Conservation (phyloP, 2,113 vertebrate species). For the Dascyllus trimaculatus region DNA sequence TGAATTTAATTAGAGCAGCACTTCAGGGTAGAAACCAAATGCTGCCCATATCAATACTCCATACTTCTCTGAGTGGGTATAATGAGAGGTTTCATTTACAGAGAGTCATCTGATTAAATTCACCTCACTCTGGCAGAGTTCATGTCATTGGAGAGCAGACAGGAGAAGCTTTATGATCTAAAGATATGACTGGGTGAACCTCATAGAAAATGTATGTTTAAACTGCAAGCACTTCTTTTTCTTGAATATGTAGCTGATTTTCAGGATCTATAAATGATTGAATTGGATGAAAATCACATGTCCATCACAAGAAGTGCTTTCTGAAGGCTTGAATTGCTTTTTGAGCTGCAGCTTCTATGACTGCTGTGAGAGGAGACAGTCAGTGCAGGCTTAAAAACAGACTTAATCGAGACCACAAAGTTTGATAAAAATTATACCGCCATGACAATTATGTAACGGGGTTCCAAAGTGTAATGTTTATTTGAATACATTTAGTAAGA, state of each 20-base stretch:
- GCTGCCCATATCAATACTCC: conserved; percentile 43
- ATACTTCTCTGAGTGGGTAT: conserved; percentile 50
- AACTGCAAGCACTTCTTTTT: not conserved
- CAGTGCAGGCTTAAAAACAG: too few relatives aligned
- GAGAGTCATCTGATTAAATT: conserved; percentile 49
- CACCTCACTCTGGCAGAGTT: conserved; percentile 26
- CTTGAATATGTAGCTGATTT: not conserved
- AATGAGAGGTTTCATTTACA: conserved; percentile 70
- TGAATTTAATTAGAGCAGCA: conserved; percentile 66
- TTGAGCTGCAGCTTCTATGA: not conserved
- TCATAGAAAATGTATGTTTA: not conserved
- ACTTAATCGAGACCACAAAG: too few relatives aligned
- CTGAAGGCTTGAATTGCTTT: too few relatives aligned
- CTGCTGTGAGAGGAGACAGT: not conserved
- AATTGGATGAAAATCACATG: not conserved
- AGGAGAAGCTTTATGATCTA: conserved; percentile 18
- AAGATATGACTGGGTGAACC: conserved; percentile 1
- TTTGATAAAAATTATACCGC: too few relatives aligned
- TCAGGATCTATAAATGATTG: not conserved
- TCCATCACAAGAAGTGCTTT: too few relatives aligned
- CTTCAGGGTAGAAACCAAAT: conserved; percentile 40
- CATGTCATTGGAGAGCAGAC: conserved; percentile 4
- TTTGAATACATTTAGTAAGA: too few relatives aligned
- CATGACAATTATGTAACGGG: too few relatives aligned
- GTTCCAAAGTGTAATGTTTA: too few relatives aligned